Evolutionary conservation across 2,888 invertebrate genomes (phyloP), one percentile per base, ranked within the genome.

Genomic region (Sussaba pulchella): DNA sequence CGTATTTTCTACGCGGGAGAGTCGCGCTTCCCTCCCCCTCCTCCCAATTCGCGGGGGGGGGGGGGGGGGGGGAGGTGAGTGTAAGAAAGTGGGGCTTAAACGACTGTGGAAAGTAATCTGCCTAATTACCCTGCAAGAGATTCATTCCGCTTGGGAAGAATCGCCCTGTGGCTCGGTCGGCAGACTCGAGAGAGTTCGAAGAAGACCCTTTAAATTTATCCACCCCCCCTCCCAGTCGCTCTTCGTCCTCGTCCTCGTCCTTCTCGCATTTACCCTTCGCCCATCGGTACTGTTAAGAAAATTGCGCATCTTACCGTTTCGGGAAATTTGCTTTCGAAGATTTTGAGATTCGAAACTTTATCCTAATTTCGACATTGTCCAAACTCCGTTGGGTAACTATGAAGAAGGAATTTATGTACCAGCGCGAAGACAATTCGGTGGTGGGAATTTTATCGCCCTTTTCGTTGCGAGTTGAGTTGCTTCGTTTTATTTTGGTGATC

Each of bases 121-220:
- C 91, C 91, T 91, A 91, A 91, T 91, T 91, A 91, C 91, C 91
- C 91, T 87, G 89, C 89, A 90, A 89, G 89, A 89, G 89, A 91
- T 91, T 91, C 90, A 89, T 91, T 90, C 86, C 86, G 83, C 85
- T 83, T 76, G 84, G 74, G 71, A 81, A 78, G 80, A 80, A 80
- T 71, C 72, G 64, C 64, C 64, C 31, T 69, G n/a, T 39, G 66
- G 52, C 66, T 39, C 43, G 67, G 57, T 17, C n/a, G n/a, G n/a
- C n/a, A n/a, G n/a, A 17, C 43, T 54, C 39, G 47, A 31, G 8
- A 47, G 47, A 39, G 19, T 43, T 43, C 8, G 57, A 59, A 39
- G 39, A 36, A 75, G 45, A 31, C 59, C 41, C 70, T 41, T 17
- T 47, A 75, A 69, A 45, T 57, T 76, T 45, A 59, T 17, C 26